Evolutionary conservation across 2,888 invertebrate genomes (phyloP).

Genomic region (Andrena flavipes): DNA sequence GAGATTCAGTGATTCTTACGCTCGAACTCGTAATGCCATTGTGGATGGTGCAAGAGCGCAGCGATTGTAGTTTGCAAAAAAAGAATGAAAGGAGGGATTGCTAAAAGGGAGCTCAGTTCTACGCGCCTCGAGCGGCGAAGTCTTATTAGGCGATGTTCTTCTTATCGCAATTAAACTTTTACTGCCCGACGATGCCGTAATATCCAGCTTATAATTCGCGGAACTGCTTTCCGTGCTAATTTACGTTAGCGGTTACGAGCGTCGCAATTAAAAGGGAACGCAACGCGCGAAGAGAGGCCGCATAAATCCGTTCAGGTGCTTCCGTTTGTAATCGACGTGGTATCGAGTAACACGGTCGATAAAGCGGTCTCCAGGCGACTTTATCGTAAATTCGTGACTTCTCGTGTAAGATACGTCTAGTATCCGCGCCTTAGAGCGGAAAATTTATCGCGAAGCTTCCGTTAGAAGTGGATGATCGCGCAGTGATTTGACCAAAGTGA

Average conservation of each 20-base stretch:
- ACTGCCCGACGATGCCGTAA: conserved; percentile 7
- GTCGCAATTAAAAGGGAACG: conserved; percentile 47
- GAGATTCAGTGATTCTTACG: neutral
- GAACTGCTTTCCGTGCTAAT: conserved; percentile 44
- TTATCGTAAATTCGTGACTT: conserved; percentile 28
- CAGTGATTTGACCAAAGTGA: neutral
- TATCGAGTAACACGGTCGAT: conserved; percentile 41
- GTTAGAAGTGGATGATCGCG: neutral
- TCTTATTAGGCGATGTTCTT: conserved; percentile 26
- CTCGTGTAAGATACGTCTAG: neutral
- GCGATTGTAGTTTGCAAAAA: neutral
- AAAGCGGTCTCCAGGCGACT: conserved; percentile 17
- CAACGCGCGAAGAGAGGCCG: conserved; percentile 16
- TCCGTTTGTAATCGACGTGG: conserved; percentile 43
- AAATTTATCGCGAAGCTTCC: conserved; percentile 13
- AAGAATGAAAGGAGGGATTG: neutral
- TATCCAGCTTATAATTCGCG: conserved; percentile 36
- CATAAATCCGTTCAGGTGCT: conserved; percentile 43
- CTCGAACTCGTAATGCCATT: neutral
- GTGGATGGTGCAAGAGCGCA: neutral
- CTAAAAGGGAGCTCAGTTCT: neutral
- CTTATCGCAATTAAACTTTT: conserved; percentile 32
- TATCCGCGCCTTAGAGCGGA: conserved; percentile 14
- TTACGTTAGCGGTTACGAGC: conserved; percentile 38
- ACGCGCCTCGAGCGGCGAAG: neutral